A percentile compares a stretch with the other conserved stretches of the same genome.
Conservation (phyloP, 37 sponge, comb jelly and placozoan genomes). For the Aphrocallistes beatrix region DNA sequence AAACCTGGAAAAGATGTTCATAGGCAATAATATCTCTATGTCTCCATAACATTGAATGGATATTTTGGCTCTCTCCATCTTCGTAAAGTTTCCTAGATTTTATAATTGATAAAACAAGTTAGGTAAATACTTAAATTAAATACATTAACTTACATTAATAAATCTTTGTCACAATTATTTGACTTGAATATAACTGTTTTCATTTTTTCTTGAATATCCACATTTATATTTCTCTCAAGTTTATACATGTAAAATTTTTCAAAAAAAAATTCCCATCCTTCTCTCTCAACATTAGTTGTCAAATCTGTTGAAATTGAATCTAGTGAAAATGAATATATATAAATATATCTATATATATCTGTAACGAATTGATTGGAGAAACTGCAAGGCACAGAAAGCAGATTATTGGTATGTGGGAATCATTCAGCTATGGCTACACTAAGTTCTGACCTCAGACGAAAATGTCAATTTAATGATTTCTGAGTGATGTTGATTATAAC, state of each 20-base stretch:
- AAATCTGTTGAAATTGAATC: not conserved
- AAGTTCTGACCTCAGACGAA: no score
- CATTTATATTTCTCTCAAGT: not conserved
- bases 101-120: not conserved
- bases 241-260: not conserved
- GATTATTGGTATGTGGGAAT: no score
- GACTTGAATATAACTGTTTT: not conserved
- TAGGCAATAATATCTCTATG: conserved; percentile 4
- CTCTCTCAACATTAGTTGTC: not conserved
- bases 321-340: no score
- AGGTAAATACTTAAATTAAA: no score
- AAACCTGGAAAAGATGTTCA: not conserved
- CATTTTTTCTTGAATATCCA: not conserved
- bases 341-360: no score
- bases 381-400: no score
- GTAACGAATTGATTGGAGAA: no score
- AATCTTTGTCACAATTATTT: not conserved
- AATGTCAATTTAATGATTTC: no score
- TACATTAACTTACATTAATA: not conserved
- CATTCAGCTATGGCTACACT: no score
- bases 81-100: not conserved
- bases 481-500: no score
- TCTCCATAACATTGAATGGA: not conserved
- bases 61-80: not conserved
- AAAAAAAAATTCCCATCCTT: not conserved